Base-by-base conservation (phyloP, 2,797 vertebrate species). In the Gymnocypris eckloni region DNA sequence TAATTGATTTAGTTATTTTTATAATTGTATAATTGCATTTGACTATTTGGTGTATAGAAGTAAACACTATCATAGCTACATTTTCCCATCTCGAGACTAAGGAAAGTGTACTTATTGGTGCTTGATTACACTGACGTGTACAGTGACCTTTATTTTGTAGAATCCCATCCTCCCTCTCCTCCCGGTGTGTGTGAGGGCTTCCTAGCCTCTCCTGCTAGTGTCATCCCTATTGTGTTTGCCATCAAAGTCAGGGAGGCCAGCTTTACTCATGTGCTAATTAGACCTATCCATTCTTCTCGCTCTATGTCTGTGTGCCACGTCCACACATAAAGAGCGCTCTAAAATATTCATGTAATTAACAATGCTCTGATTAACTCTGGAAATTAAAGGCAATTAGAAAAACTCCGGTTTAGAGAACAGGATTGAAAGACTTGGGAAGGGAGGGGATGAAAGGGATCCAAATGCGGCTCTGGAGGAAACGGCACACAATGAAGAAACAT, bases 341-440 rank as follows among this genome's bases (percentile, higher is more conserved):
- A 91, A 94, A 95, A 95, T 92, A 95, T 95, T 94, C 92, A 94
- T 92, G 93, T 93, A 93, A 95, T 95, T 95, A 95, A 95, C 93
- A 94, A 94, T 92, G 92, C 92, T 92, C 92, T 94, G 93, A 96
- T 96, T 95, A 94, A 93, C 90, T 89, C 91, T 88, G 88, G 90
- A 93, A 93, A 95, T 94, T 91, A 94, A 94, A 93, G 89, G 90
- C 92, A 94, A 95, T 95, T 94, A 94, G 90, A 90, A 92, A 94
- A 93, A 93, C 45, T 43, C 37, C 7, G 67, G 56, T 66, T 84
- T 77, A 56, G 33, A 22, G 59, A 54, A 52, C 8, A 64, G 33
- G 64, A 66, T 37, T 41, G 61, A 43, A 77, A 61, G 52, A 50
- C 2, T 0, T 15, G 16, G 69, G 15, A 56, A 37, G 56, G 61